phyloP scores from a whole-genome alignment of 2,113 vertebrate species.

The Indicator indicator region DNA sequence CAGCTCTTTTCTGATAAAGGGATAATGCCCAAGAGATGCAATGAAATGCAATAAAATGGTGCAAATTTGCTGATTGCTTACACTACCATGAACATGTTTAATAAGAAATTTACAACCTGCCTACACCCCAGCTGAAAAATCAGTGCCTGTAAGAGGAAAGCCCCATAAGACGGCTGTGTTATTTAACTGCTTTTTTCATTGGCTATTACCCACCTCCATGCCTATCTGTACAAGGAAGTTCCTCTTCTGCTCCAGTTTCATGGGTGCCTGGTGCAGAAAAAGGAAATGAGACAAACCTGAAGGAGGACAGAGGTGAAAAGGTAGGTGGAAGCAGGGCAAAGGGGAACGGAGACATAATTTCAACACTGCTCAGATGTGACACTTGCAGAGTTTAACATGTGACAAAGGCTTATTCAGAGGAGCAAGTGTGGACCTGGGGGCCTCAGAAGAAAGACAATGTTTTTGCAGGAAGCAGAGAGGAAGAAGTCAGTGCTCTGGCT shows the following conservation, averaged over 20 bases:
- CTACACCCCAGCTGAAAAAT: neutral
- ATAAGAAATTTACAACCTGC: constrained; percentile 21
- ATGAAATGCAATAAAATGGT: constrained; percentile 1
- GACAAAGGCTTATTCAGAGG: neutral
- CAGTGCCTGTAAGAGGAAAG: neutral
- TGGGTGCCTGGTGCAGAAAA: neutral
- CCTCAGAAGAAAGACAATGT: neutral
- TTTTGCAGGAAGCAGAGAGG: neutral
- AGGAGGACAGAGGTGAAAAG: neutral
- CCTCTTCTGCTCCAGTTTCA: neutral
- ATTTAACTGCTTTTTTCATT: neutral
- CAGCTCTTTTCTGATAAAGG: neutral
- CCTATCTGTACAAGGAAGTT: neutral
- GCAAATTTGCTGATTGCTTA: neutral
- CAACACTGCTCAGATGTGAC: neutral
- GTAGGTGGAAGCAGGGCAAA: neutral
- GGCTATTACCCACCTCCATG: neutral
- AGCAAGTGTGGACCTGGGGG: neutral
- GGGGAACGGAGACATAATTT: neutral
- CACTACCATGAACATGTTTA: neutral
- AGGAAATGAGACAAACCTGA: constrained; percentile 18
- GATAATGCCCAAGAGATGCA: neutral
- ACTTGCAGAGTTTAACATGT: accelerated
- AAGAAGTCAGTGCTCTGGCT: neutral
- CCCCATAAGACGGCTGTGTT: neutral